A percentile compares a stretch with the other conserved stretches of the same genome.
These are phyloP conservation scores for Hydraecia micacea DNA, from an alignment of 2,888 invertebrate species.

Conservation along the genomic window DNA sequence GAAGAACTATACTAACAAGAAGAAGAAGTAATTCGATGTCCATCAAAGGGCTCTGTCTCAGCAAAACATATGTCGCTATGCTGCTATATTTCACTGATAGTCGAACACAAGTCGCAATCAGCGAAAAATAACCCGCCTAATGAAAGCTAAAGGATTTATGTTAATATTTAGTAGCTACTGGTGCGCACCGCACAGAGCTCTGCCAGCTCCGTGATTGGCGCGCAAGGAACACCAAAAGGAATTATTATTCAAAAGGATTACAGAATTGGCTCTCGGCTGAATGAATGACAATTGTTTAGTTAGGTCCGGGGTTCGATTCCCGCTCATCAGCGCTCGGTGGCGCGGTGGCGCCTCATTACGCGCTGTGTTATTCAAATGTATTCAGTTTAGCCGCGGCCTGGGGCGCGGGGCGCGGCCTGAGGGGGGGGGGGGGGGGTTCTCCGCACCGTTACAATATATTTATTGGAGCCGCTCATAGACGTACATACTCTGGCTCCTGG, in stretches of 20 bases:
- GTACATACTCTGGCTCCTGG: slow-evolving; percentile 40
- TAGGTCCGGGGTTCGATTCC: slow-evolving; percentile 74
- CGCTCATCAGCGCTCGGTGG: slow-evolving; percentile 75
- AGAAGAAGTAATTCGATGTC: background rate
- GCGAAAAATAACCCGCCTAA: slow-evolving; percentile 30
- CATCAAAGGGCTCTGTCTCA: background rate
- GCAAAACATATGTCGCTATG: background rate
- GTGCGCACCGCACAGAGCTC: slow-evolving; percentile 29
- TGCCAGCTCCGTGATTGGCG: slow-evolving; percentile 45
- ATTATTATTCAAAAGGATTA: slow-evolving; percentile 75
- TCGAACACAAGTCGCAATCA: slow-evolving; percentile 38
- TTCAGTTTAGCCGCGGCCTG: slow-evolving; percentile 73
- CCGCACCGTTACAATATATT: slow-evolving; percentile 52
- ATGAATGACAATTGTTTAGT: slow-evolving; percentile 79
- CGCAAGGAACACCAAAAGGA: slow-evolving; percentile 64
- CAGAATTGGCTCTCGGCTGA: slow-evolving; percentile 71
- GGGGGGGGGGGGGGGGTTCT: background rate
- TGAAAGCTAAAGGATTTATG: slow-evolving; percentile 53
- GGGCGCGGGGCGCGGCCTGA: slow-evolving; percentile 26
- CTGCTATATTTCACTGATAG: background rate
- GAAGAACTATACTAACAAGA: background rate
- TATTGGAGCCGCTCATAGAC: slow-evolving; percentile 55
- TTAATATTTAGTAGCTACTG: slow-evolving; percentile 42
- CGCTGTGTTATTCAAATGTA: slow-evolving; percentile 82
- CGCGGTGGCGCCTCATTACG: slow-evolving; percentile 76